These are phyloP conservation scores for Hycleus cichorii DNA, from an alignment of 1,140 invertebrate genomes.

Conservation along the genomic window DNA sequence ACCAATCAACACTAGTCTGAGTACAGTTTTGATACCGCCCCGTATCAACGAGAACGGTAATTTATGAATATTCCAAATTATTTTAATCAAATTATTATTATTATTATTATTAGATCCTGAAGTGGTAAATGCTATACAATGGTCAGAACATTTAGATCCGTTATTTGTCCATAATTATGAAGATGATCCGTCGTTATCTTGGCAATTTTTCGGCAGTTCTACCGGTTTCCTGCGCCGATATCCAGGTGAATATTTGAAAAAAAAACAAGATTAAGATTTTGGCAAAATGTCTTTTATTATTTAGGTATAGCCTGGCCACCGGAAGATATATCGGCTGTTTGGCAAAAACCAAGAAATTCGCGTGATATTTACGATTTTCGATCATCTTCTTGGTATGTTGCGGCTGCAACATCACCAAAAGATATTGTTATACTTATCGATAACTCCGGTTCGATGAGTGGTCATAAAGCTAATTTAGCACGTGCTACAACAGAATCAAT, in stretches of 20 bases:
- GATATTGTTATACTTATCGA: conserved; percentile 93
- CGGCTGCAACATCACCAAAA: conserved; percentile 93
- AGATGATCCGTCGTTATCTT: conserved; percentile 81
- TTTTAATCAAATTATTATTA: not conserved
- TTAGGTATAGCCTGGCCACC: conserved; percentile 67
- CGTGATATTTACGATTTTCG: conserved; percentile 83
- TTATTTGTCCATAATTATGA: conserved; percentile 89
- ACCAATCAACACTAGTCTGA: conserved; percentile 76
- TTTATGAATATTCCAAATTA: conserved; percentile 2
- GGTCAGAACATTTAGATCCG: conserved; percentile 85
- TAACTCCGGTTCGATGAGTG: conserved; percentile 80
- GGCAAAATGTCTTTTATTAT: conserved; percentile 1
- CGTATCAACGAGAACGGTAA: conserved; percentile 31
- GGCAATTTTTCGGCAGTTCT: conserved; percentile 95
- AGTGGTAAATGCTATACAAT: conserved; percentile 80
- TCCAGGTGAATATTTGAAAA: conserved; percentile 60
- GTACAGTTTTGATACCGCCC: conserved; percentile 82
- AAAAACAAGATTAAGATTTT: not conserved
- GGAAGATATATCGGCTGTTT: conserved; percentile 46
- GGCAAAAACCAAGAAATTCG: conserved; percentile 43
- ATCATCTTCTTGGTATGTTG: conserved; percentile 86
- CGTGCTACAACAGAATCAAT: conserved; percentile 79
- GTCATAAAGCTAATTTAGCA: conserved; percentile 75
- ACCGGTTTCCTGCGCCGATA: conserved; percentile 87
- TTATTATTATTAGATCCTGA: conserved; percentile 53